phyloP scores from a whole-genome alignment of 2,113 vertebrate genomes.

The Nannobrachium achirus region DNA sequence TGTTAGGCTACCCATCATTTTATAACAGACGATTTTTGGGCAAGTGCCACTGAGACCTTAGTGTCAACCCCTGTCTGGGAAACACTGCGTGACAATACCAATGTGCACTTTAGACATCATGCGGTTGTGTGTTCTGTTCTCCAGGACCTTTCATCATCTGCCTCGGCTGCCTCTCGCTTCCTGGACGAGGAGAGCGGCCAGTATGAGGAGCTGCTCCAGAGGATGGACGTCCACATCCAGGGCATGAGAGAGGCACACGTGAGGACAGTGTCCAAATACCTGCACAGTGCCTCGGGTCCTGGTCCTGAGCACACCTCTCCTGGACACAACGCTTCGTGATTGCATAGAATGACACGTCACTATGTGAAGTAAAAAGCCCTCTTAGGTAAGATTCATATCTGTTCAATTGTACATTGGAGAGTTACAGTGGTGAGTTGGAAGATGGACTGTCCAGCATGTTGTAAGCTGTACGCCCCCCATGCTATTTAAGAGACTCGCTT shows the following conservation, averaged over 20 bases:
- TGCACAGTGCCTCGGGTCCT: background rate
- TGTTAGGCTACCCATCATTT: no score
- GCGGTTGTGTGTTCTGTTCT: constrained; percentile 34
- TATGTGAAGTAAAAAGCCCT: background rate
- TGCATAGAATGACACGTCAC: constrained; percentile 1
- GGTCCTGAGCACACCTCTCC: constrained; percentile 5
- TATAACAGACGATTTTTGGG: no score
- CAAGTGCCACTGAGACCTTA: no score
- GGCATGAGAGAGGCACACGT: constrained; percentile 83
- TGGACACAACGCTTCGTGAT: constrained; percentile 25
- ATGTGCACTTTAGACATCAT: background rate
- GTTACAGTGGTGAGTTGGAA: background rate
- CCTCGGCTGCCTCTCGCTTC: constrained; percentile 80
- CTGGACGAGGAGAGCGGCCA: constrained; percentile 87
- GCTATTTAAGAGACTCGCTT: background rate
- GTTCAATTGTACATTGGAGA: background rate
- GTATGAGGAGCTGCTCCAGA: constrained; percentile 83
- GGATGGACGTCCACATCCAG: constrained; percentile 86
- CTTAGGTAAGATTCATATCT: background rate
- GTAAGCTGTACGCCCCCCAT: background rate
- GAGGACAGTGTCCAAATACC: constrained; percentile 82
- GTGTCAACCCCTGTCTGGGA: no score
- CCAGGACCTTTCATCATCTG: constrained; percentile 64
- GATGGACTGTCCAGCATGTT: background rate
- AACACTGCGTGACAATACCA: no score